These are phyloP conservation scores for Dendrolimus pini DNA, from an alignment of 2,888 invertebrate genomes.

Conservation along the genomic window DNA sequence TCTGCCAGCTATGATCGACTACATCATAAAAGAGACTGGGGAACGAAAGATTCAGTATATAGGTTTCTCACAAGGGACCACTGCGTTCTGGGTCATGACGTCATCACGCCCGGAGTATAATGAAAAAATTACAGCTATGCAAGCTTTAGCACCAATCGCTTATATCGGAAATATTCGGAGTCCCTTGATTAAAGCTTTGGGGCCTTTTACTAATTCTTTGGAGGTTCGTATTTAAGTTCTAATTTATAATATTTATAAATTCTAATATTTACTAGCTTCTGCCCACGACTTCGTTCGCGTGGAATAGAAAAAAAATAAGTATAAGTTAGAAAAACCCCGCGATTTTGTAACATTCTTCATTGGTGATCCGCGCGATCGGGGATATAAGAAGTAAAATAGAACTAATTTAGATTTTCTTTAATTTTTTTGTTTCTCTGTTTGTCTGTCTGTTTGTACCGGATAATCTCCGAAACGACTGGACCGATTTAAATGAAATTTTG, in stretches of 20 bases:
- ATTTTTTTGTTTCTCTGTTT: too few species aligned
- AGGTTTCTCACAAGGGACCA: slow-evolving; percentile 85
- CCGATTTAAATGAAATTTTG: too few species aligned
- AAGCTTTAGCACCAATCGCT: slow-evolving; percentile 78
- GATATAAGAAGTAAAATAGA: too few species aligned
- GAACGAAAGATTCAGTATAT: slow-evolving; percentile 78
- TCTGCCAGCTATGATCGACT: slow-evolving; percentile 85
- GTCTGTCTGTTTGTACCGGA: too few species aligned
- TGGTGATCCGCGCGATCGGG: too few species aligned
- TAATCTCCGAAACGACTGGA: too few species aligned
- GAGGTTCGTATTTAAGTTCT: slow-evolving; percentile 51
- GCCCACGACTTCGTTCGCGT: too few species aligned
- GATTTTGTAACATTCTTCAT: too few species aligned
- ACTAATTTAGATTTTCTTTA: too few species aligned
- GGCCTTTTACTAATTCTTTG: slow-evolving; percentile 58
- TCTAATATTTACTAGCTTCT: too few species aligned
- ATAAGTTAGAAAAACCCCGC: too few species aligned
- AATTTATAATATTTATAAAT: slow-evolving; percentile 3
- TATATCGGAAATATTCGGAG: slow-evolving; percentile 65
- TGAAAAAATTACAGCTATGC: slow-evolving; percentile 74
- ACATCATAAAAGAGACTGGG: slow-evolving; percentile 73
- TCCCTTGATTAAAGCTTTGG: slow-evolving; percentile 63
- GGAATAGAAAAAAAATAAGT: too few species aligned
- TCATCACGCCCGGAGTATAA: slow-evolving; percentile 77
- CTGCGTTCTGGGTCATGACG: slow-evolving; percentile 78